Evolutionary conservation across 2,888 invertebrate species (phyloP).

Genomic region (Apodemia duryi): DNA sequence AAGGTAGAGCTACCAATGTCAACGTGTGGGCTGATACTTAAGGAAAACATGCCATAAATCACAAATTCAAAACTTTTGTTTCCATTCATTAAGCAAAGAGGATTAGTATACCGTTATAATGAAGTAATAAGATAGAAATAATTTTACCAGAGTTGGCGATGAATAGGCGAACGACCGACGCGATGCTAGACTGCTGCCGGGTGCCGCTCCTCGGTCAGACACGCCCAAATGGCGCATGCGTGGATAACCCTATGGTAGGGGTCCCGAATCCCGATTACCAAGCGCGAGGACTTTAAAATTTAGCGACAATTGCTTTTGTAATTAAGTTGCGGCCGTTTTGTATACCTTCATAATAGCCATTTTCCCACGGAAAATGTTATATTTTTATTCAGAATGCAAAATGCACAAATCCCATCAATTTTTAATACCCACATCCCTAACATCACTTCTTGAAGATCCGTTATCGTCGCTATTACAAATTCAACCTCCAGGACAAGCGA

Average conservation of each 20-base stretch:
- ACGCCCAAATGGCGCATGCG: conserved; percentile 74
- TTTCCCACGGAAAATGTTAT: background rate
- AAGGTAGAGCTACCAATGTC: conserved; percentile 26
- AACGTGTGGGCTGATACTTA: conserved; percentile 44
- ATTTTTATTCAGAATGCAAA: background rate
- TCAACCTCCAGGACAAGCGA: background rate
- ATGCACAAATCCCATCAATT: background rate
- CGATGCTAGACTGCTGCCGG: conserved; percentile 62
- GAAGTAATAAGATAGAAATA: conserved; percentile 16
- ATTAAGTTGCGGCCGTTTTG: background rate
- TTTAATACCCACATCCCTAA: too few species aligned
- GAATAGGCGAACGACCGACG: conserved; percentile 34
- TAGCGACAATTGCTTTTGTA: conserved; percentile 7
- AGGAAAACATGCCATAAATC: conserved; percentile 27
- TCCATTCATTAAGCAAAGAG: background rate
- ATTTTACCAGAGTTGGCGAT: conserved; percentile 32
- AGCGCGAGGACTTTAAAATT: conserved; percentile 12
- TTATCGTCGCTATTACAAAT: background rate
- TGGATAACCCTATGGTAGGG: conserved; percentile 31
- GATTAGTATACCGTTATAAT: conserved; percentile 5
- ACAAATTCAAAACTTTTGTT: conserved; percentile 36
- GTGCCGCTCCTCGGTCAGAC: conserved; percentile 50
- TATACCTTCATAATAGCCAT: background rate
- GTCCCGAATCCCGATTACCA: conserved; percentile 22
- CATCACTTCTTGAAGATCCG: too few species aligned